These are phyloP conservation scores for Sebastolobus alascanus DNA, from an alignment of 2,797 vertebrate species.

Conservation along the genomic window DNA sequence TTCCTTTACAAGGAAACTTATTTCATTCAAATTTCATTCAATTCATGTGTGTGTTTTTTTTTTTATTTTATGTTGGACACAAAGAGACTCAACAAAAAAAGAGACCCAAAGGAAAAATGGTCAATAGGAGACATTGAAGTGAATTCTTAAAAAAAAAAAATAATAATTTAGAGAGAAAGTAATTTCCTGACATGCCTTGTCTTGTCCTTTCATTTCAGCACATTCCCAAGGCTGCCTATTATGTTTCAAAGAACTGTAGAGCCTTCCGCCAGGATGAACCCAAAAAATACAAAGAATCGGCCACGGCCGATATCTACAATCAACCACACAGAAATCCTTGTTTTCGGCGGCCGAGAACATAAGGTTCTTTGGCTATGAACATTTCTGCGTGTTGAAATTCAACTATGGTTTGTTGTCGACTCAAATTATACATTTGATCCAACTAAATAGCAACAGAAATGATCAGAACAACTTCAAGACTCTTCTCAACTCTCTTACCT, in stretches of 20 bases:
- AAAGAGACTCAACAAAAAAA: conserved; percentile 28
- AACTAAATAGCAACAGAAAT: not conserved
- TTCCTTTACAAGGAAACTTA: conserved; percentile 18
- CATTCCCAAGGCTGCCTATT: conserved; percentile 77
- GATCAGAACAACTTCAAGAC: not conserved
- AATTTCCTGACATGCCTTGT: conserved; percentile 72
- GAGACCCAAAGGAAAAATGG: conserved; percentile 25
- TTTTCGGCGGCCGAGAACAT: conserved; percentile 30
- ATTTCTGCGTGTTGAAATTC: conserved; percentile 17
- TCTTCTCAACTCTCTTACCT: not conserved
- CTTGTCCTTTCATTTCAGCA: conserved; percentile 67
- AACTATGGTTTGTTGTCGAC: not conserved
- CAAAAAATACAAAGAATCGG: conserved; percentile 48
- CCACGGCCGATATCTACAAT: conserved; percentile 40
- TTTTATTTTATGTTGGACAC: conserved; percentile 22
- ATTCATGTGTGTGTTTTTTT: conserved; percentile 4
- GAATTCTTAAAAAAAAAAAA: conserved; percentile 47
- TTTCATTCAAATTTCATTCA: conserved; percentile 46
- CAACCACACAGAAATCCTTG: conserved; percentile 46
- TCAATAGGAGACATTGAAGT: conserved; percentile 51
- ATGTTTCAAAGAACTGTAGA: conserved; percentile 67
- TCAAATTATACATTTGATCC: not conserved
- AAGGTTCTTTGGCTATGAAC: conserved; percentile 2
- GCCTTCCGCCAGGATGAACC: conserved; percentile 56
- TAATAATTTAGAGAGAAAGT: conserved; percentile 68